Evolutionary conservation across 2,888 invertebrate species (phyloP), one percentile per base, ranked within the genome.

Genomic region (Hanleya hanleyi): DNA sequence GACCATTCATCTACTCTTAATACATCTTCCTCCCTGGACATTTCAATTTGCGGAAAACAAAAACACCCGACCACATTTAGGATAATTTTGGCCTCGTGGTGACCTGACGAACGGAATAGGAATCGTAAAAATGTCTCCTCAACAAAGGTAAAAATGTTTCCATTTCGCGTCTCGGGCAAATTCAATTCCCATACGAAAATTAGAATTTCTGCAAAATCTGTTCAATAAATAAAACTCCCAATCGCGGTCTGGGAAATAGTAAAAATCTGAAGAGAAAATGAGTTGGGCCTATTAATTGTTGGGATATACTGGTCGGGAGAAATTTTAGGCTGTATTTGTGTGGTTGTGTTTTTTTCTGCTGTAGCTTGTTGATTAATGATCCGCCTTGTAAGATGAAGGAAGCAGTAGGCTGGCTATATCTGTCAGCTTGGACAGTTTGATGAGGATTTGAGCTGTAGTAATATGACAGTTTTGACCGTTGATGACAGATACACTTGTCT

Each of bases 21-120:
- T 57, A 57, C 57, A 57, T 57, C 57, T 57, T 57, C 57, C 26
- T 15, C 4, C 15, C 57, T 22, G 57, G 57, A 57, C 57, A 26
- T 29, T 57, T 57, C 57, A 57, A 57, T 57, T 57, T 57, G 57
- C 22, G 12, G 29, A 57, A 57, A 57, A 57, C 57, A 57, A 57
- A 57, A 18, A 22, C 4, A 18, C 29, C 57, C 4, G 22, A 4
- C 32, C 26, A 57, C 29, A 57, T 26, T 29, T 22, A 29, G 12
- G 57, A 57, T 26, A 57, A 57, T 29, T 22, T 32, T n/a, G n/a
- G n/a, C n/a, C n/a, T n/a, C n/a, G n/a, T n/a, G n/a, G n/a, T 47
- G 47, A 47, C 47, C 47, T 47, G 47, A n/a, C 47, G n/a, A 47
- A 2, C 47, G 47, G 22, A n/a, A 47, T 22, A 47, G 47, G 7